Evolutionary conservation across 2,888 invertebrate species (phyloP).

Genomic region (Endotricha flammealis): DNA sequence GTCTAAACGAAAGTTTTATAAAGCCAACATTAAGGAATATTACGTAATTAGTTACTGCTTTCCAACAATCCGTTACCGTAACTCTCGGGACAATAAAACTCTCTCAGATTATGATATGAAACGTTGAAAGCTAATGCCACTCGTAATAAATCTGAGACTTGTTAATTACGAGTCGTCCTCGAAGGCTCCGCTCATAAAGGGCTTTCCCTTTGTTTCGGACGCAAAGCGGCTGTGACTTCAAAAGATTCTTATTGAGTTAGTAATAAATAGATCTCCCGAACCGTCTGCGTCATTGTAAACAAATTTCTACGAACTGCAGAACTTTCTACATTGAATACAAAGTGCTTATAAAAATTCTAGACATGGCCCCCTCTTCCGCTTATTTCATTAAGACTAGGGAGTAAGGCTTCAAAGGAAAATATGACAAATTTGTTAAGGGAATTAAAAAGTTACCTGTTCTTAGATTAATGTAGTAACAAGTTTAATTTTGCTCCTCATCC

Average conservation of each 20-base stretch:
- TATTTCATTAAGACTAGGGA: constrained; percentile 54
- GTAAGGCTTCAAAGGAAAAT: constrained; percentile 56
- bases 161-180: constrained; percentile 58
- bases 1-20: too few relatives aligned
- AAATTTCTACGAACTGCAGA: constrained; percentile 34
- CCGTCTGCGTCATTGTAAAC: constrained; percentile 36
- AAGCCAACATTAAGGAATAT: too few relatives aligned
- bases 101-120: constrained; percentile 68
- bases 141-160: constrained; percentile 66
- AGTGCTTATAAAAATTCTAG: constrained; percentile 57
- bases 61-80: constrained; percentile 30
- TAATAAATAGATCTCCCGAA: constrained; percentile 40
- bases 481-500: constrained; percentile 51
- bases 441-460: constrained; percentile 71
- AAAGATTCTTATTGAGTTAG: constrained; percentile 54
- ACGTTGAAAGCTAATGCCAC: constrained; percentile 66
- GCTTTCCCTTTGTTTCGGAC: constrained; percentile 49
- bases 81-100: constrained; percentile 55
- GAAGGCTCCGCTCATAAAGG: constrained; percentile 47
- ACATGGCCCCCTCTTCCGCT: constrained; percentile 39
- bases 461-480: constrained; percentile 61
- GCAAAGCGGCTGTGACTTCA: constrained; percentile 42
- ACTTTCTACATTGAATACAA: constrained; percentile 40
- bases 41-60: constrained; percentile 51
- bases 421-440: constrained; percentile 62